Evolutionary conservation across 1,140 invertebrate species (phyloP).

Genomic region (Sitobion miscanthi): DNA sequence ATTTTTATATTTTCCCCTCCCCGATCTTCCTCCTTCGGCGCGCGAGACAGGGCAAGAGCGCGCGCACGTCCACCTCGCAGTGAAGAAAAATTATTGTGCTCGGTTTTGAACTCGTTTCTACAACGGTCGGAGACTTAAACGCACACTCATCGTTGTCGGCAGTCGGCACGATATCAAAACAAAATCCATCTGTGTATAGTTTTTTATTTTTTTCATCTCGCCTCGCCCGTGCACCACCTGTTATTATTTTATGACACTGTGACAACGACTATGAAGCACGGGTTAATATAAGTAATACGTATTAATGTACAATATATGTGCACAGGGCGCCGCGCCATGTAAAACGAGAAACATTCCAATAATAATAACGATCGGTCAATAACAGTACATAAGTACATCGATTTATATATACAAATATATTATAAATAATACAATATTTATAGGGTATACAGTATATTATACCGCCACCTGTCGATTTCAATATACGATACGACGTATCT

Average conservation of each 20-base stretch:
- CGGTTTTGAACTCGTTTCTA: slow-evolving; percentile 34
- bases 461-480: not conserved
- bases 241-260: slow-evolving; percentile 11
- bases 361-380: not conserved
- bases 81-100: slow-evolving; percentile 36
- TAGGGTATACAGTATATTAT: not conserved
- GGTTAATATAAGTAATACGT: not conserved
- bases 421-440: not conserved
- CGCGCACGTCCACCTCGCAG: not conserved
- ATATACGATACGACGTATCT: not conserved
- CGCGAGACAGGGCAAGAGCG: not conserved
- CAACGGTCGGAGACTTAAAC: slow-evolving; percentile 49
- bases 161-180: slow-evolving; percentile 46
- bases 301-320: not conserved
- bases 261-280: not conserved
- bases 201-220: not conserved
- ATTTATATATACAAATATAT: not conserved
- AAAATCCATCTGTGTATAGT: slow-evolving; percentile 28
- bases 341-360: not conserved
- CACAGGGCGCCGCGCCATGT: not conserved
- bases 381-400: not conserved
- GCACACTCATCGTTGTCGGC: slow-evolving; percentile 47
- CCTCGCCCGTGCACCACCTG: slow-evolving; percentile 26
- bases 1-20: not conserved
- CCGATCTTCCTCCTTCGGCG: not conserved